These are phyloP conservation scores for Saxidomus purpurata DNA, from an alignment of 1,140 invertebrate species.

Conservation along the genomic window DNA sequence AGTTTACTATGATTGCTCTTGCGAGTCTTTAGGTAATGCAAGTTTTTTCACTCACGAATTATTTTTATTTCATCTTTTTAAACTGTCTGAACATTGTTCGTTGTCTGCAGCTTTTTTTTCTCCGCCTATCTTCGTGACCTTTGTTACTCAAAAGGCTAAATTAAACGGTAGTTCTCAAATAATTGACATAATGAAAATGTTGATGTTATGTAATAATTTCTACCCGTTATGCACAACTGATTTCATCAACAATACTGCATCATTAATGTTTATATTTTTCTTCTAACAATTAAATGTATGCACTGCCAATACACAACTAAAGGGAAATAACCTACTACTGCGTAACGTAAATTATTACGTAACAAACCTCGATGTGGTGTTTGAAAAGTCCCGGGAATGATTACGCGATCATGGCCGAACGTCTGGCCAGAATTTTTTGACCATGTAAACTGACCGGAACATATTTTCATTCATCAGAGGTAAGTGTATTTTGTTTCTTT, in stretches of 20 bases:
- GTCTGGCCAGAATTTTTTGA: slow-evolving; percentile 42
- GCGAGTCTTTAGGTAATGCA: no score
- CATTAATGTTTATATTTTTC: no score
- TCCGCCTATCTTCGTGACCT: no score
- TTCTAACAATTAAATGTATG: background rate
- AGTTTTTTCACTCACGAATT: no score
- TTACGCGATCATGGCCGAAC: slow-evolving; percentile 60
- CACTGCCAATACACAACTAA: slow-evolving; percentile 15
- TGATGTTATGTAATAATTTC: background rate
- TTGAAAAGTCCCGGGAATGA: slow-evolving; percentile 64
- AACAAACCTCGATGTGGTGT: slow-evolving; percentile 66
- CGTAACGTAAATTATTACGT: slow-evolving; percentile 66
- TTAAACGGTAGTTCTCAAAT: no score
- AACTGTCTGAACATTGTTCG: no score
- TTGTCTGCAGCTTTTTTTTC: no score
- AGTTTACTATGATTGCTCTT: no score
- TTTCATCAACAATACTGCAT: background rate
- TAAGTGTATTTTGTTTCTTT: slow-evolving; percentile 28
- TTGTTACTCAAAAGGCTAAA: no score
- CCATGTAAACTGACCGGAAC: slow-evolving; percentile 49
- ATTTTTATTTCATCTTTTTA: no score
- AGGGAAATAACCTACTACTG: slow-evolving; percentile 54
- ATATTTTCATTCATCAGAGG: background rate
- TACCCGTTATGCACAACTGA: background rate
- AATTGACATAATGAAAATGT: background rate